Conservation (phyloP, 2,888 invertebrate genomes). For the Adela reaumurella region DNA sequence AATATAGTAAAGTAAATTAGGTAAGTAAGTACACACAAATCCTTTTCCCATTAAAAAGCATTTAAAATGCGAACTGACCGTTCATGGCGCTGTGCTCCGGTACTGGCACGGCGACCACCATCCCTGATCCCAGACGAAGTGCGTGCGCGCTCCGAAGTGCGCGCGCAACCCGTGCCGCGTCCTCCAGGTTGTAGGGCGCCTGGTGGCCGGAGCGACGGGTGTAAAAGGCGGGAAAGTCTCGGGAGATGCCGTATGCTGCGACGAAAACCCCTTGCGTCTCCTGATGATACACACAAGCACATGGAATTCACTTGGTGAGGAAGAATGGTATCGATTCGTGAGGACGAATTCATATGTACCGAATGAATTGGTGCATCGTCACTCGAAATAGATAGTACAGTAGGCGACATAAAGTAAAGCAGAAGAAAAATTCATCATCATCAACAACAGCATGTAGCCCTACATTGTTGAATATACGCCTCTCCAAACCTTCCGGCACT, state of each 20-base stretch:
- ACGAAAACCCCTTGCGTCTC: slow-evolving; percentile 96
- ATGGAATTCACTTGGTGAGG: no score
- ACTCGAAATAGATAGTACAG: no score
- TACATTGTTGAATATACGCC: no score
- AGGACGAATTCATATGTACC: no score
- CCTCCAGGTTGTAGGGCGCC: slow-evolving; percentile 67
- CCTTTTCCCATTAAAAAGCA: no score
- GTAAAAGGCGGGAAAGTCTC: slow-evolving; percentile 93
- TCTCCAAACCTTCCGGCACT: no score
- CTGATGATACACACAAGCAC: slow-evolving; percentile 33
- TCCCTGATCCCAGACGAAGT: slow-evolving; percentile 63
- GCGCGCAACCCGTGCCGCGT: slow-evolving; percentile 67
- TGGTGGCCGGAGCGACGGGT: slow-evolving; percentile 68
- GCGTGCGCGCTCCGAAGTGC: slow-evolving; percentile 56
- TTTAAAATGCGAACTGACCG: no score
- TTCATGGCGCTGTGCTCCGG: slow-evolving; percentile 67
- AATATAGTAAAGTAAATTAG: not conserved
- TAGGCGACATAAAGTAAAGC: no score
- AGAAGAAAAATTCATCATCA: no score
- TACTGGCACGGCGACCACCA: slow-evolving; percentile 88
- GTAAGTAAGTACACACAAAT: not conserved
- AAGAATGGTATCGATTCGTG: no score
- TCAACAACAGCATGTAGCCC: no score
- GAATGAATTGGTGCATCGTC: no score
- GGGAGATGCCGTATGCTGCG: slow-evolving; percentile 65